phyloP scores from a whole-genome alignment of 1,140 invertebrate genomes.

The Leucophenga varia region DNA sequence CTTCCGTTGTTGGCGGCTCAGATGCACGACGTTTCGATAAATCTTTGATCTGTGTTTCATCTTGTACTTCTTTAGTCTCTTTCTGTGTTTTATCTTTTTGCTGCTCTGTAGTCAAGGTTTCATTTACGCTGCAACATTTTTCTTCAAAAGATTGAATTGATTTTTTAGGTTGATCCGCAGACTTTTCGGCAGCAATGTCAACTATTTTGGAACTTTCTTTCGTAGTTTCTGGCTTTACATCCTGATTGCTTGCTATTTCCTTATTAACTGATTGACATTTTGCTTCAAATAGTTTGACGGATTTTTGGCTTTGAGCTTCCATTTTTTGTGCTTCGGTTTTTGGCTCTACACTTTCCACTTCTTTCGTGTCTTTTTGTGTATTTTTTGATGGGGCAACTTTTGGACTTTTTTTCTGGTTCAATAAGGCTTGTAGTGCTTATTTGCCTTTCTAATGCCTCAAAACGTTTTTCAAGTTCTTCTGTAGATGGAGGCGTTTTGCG shows the following conservation, averaged over 20 bases:
- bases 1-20: conserved; percentile 47
- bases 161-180: too few relatives aligned
- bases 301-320: too few relatives aligned
- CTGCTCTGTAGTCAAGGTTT: neutral
- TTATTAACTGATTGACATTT: too few relatives aligned
- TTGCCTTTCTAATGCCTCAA: conserved; percentile 43
- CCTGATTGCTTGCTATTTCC: neutral
- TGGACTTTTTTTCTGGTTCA: conserved; percentile 8
- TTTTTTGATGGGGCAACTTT: neutral
- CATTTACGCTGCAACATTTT: conserved; percentile 14
- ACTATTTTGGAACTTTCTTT: neutral
- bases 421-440: conserved; percentile 23
- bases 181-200: too few relatives aligned
- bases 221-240: neutral
- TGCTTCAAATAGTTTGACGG: too few relatives aligned
- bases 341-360: conserved; percentile 3
- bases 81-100: neutral
- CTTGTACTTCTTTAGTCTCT: neutral
- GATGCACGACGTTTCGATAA: conserved; percentile 33
- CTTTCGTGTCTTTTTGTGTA: neutral
- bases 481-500: conserved; percentile 41
- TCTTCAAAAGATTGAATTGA: conserved; percentile 24
- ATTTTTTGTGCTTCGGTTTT: neutral
- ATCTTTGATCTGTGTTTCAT: conserved; percentile 4
- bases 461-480: conserved; percentile 47